Conservation (phyloP, 2,797 vertebrate genomes). For the Neostethus bicornis region DNA sequence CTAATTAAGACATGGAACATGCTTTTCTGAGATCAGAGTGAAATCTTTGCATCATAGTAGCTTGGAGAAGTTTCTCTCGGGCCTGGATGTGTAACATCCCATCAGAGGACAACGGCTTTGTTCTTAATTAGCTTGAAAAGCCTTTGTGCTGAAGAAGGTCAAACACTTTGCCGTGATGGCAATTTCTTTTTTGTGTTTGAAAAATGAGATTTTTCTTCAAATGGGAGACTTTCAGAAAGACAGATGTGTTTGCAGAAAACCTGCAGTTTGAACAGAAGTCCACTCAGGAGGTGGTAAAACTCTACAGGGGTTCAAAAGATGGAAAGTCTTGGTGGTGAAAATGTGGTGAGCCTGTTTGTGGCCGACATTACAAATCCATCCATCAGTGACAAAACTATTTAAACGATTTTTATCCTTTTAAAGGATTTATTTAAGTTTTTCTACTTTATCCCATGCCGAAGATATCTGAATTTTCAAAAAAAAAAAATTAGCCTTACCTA, state of each 20-base stretch:
- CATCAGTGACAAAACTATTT: neutral
- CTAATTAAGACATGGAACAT: constrained; percentile 36
- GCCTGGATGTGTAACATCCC: constrained; percentile 23
- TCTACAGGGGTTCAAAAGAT: constrained; percentile 5
- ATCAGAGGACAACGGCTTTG: constrained; percentile 39
- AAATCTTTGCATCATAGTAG: constrained; percentile 67
- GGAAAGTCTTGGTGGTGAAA: neutral
- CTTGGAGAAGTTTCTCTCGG: constrained; percentile 48
- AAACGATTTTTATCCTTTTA: neutral
- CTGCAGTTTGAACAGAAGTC: constrained; percentile 14
- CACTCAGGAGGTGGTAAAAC: constrained; percentile 3
- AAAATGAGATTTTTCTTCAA: constrained; percentile 33
- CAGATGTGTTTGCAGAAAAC: constrained; percentile 1
- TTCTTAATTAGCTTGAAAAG: constrained; percentile 58
- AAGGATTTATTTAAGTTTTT: no score
- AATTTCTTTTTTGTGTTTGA: constrained; percentile 32
- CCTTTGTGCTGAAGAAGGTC: constrained; percentile 35
- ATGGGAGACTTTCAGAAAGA: constrained; percentile 10
- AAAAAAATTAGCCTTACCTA: no score
- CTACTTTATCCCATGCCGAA: no score
- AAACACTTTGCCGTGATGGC: constrained; percentile 13
- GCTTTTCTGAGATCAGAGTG: constrained; percentile 37
- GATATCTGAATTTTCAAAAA: no score
- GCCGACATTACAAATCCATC: neutral
- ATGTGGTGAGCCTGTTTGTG: neutral